These are phyloP conservation scores for Setophaga coronata DNA, from an alignment of 2,113 vertebrate species.

Conservation along the genomic window DNA sequence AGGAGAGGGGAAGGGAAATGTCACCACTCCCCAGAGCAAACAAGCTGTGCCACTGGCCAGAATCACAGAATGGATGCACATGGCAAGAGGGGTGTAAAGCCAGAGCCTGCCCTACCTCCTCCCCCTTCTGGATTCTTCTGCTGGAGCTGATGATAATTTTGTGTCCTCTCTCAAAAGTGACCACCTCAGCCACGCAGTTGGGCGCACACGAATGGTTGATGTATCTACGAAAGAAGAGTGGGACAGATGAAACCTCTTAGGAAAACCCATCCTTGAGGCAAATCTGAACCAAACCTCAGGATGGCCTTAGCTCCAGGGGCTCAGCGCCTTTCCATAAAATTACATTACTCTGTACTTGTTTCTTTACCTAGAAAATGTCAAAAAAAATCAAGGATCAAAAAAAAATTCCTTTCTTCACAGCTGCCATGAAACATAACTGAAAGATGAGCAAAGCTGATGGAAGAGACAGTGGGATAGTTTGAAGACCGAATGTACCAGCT, in stretches of 20 bases:
- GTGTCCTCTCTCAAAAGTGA: conserved; percentile 93
- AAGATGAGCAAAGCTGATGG: background rate
- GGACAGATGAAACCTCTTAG: background rate
- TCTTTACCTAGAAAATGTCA: background rate
- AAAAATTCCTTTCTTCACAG: background rate
- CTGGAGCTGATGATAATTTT: conserved; percentile 98
- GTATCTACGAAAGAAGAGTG: conserved; percentile 75
- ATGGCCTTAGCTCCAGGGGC: background rate
- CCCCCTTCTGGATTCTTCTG: conserved; percentile 94
- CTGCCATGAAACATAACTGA: background rate
- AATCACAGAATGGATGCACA: rapidly evolving
- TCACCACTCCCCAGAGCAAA: background rate
- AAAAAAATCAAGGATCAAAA: background rate
- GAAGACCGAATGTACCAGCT: background rate
- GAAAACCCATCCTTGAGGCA: background rate
- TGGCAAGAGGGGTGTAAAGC: background rate
- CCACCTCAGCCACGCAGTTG: conserved; percentile 96
- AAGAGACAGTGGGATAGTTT: background rate
- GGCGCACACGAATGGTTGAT: conserved; percentile 98
- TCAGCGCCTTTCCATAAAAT: background rate
- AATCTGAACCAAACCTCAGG: background rate
- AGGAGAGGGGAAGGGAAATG: background rate
- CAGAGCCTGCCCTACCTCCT: conserved; percentile 81
- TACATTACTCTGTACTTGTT: background rate
- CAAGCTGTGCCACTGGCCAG: rapidly evolving